phyloP scores from a whole-genome alignment of 1,140 invertebrate species.

The Arion vulgaris region DNA sequence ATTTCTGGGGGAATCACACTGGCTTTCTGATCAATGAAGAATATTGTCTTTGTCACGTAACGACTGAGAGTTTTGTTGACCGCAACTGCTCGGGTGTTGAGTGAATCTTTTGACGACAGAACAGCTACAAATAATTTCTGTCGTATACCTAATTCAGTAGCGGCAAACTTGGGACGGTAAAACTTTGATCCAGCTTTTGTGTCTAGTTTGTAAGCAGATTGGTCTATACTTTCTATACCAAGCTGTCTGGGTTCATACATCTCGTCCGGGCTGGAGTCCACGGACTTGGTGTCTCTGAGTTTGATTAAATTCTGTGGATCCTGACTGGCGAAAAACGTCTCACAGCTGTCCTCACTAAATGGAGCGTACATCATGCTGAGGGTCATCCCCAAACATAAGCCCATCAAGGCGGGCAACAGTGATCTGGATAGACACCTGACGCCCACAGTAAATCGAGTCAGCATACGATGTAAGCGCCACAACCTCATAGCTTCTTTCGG shows the following conservation, averaged over 20 bases:
- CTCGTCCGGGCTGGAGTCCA: slow-evolving; percentile 38
- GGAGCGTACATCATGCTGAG: slow-evolving; percentile 68
- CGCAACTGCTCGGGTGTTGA: slow-evolving; percentile 81
- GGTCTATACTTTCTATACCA: slow-evolving; percentile 25
- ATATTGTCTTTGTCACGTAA: slow-evolving; percentile 84
- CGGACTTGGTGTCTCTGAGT: slow-evolving; percentile 51
- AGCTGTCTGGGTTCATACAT: slow-evolving; percentile 45
- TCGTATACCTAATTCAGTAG: slow-evolving; percentile 90
- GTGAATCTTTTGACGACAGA: slow-evolving; percentile 81
- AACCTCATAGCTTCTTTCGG: not conserved
- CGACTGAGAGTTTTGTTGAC: slow-evolving; percentile 86
- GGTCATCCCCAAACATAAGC: slow-evolving; percentile 65
- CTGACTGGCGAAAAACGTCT: slow-evolving; percentile 44
- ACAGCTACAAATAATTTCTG: slow-evolving; percentile 91
- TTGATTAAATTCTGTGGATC: slow-evolving; percentile 52
- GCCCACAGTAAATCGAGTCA: slow-evolving; percentile 24
- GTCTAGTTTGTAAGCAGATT: slow-evolving; percentile 1
- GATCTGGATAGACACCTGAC: slow-evolving; percentile 40
- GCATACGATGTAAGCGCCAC: not conserved
- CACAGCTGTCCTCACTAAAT: slow-evolving; percentile 65
- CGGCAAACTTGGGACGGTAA: slow-evolving; percentile 88
- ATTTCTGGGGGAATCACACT: slow-evolving; percentile 53
- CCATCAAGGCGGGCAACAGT: slow-evolving; percentile 58
- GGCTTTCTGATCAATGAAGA: slow-evolving; percentile 82
- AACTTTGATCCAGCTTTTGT: slow-evolving; percentile 51